A percentile compares a stretch with the other conserved stretches of the same genome.
Conservation (phyloP, 64 coral and sea anemone species). For the Cladopsammia gracilis region DNA sequence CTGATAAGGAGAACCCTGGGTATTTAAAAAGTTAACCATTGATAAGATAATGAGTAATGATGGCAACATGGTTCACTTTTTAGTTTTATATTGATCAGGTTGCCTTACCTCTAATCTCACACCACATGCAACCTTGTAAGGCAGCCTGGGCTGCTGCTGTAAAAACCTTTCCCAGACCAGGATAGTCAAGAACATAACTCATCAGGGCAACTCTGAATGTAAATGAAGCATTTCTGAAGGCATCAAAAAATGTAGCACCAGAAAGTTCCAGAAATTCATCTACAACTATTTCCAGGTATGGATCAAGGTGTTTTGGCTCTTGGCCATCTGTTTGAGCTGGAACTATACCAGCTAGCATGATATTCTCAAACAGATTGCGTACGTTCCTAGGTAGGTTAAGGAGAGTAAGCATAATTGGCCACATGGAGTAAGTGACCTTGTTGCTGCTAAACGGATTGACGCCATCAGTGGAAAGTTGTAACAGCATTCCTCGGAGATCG, state of each 20-base stretch:
- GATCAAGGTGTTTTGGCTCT: slow-evolving; percentile 32
- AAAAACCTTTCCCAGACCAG: slow-evolving; percentile 38
- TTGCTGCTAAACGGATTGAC: slow-evolving; percentile 33
- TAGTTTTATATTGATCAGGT: slow-evolving; percentile 1
- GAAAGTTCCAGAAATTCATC: slow-evolving; percentile 37
- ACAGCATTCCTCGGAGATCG: slow-evolving; percentile 23
- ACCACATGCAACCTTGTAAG: slow-evolving; percentile 52
- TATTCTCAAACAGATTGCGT: slow-evolving; percentile 40
- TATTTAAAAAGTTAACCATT: neutral
- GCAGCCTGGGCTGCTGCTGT: slow-evolving; percentile 20
- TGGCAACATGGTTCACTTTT: slow-evolving; percentile 11
- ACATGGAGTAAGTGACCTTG: slow-evolving; percentile 55
- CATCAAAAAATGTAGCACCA: slow-evolving; percentile 20
- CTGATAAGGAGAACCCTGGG: too few species aligned
- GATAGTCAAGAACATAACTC: slow-evolving; percentile 51
- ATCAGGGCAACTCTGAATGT: slow-evolving; percentile 14
- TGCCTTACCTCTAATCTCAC: slow-evolving; percentile 43
- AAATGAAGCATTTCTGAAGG: neutral
- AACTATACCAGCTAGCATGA: slow-evolving; percentile 42
- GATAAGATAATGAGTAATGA: slow-evolving; percentile 17
- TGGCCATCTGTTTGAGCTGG: slow-evolving; percentile 16
- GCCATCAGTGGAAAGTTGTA: slow-evolving; percentile 45
- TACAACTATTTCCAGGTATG: slow-evolving; percentile 37
- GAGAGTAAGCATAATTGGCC: slow-evolving; percentile 39
- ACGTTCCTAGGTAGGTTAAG: slow-evolving; percentile 27